Conservation (phyloP, 2,888 invertebrate species). For the Synergus umbraculus region DNA sequence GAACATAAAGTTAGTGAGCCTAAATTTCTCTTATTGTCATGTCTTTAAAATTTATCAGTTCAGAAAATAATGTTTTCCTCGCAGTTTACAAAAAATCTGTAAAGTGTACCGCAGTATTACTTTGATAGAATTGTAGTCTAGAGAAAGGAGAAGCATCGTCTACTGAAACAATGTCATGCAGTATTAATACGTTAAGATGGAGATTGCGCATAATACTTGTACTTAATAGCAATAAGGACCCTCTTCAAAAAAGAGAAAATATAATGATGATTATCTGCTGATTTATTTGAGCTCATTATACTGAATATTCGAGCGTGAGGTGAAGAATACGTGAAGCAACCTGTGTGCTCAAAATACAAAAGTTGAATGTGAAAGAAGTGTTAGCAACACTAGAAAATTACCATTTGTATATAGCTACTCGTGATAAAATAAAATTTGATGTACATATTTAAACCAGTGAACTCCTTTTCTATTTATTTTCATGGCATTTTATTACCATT, state of each 20-base stretch:
- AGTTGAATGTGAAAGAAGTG: slow-evolving; percentile 57
- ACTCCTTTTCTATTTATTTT: not conserved
- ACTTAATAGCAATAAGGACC: slow-evolving; percentile 32
- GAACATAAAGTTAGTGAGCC: too few species aligned
- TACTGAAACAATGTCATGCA: slow-evolving; percentile 72
- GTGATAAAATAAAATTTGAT: slow-evolving; percentile 76
- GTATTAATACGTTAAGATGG: slow-evolving; percentile 74
- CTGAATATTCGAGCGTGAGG: slow-evolving; percentile 41
- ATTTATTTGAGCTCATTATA: slow-evolving; percentile 27
- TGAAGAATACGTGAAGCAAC: slow-evolving; percentile 42
- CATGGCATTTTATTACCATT: too few species aligned
- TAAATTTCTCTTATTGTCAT: too few species aligned
- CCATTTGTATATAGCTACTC: slow-evolving; percentile 76
- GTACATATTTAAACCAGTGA: slow-evolving; percentile 71
- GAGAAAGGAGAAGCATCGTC: slow-evolving; percentile 54
- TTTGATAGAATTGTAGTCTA: slow-evolving; percentile 52
- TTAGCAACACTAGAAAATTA: slow-evolving; percentile 64
- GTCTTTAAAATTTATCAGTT: not conserved
- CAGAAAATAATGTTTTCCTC: not conserved
- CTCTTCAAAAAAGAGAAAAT: slow-evolving; percentile 12
- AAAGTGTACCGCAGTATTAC: slow-evolving; percentile 36
- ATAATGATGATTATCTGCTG: slow-evolving; percentile 5
- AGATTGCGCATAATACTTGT: slow-evolving; percentile 48
- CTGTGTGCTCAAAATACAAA: slow-evolving; percentile 56
- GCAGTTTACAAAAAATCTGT: not conserved